A percentile compares a stretch with the other conserved stretches of the same genome.
Conservation (phyloP, 2,888 invertebrate species). For the Machimus atricapillus region DNA sequence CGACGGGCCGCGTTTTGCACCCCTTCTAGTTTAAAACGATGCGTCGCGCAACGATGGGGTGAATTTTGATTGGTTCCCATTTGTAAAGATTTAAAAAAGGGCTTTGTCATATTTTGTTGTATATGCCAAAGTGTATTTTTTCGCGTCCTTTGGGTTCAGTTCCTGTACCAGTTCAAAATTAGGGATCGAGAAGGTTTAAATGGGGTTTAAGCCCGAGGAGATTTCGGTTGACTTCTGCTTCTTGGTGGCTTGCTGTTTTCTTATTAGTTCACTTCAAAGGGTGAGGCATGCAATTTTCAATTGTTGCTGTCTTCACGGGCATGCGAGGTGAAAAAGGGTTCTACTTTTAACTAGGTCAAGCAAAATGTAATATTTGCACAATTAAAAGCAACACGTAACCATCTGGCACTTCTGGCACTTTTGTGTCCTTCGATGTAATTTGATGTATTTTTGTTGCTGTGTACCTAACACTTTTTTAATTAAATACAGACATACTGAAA, state of each 20-base stretch:
- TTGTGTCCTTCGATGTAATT: not conserved
- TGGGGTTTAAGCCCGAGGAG: not conserved
- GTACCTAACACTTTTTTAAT: not conserved
- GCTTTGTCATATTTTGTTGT: not conserved
- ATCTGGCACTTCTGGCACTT: not conserved
- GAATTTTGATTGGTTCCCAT: conserved; percentile 52
- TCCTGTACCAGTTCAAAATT: not conserved
- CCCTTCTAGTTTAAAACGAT: not conserved
- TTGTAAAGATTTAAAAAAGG: conserved; percentile 44
- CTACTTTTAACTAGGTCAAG: conserved; percentile 23
- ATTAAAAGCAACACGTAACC: not conserved
- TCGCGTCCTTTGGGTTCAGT: not conserved
- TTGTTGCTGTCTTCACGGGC: not conserved
- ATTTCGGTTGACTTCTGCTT: conserved; percentile 3
- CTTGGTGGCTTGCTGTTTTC: not conserved
- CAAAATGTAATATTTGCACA: not conserved
- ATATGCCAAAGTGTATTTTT: not conserved
- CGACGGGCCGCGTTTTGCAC: conserved; percentile 10
- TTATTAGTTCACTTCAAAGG: not conserved
- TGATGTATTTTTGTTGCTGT: not conserved
- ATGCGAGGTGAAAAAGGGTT: not conserved
- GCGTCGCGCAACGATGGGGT: conserved; percentile 48
- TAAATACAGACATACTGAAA: not conserved
- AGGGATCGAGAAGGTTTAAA: not conserved
- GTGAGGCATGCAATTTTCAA: not conserved